phyloP scores from a whole-genome alignment of 1,140 invertebrate genomes.

The Drosophila yakuba region DNA sequence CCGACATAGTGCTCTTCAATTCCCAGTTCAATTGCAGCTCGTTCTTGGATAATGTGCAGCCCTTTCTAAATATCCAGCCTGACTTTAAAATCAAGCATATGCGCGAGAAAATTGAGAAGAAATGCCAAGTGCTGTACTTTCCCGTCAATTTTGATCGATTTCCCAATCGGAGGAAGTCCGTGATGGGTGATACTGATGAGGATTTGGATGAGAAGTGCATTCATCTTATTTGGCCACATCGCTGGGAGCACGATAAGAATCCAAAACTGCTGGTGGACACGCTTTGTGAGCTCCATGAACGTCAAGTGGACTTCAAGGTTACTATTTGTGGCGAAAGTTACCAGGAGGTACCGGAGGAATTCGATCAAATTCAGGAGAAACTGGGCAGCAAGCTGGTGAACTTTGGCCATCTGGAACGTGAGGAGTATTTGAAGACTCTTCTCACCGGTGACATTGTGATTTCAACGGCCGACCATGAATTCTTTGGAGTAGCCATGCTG shows the following conservation, averaged over 20 bases:
- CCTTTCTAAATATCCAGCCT: conserved; percentile 89
- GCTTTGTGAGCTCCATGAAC: conserved; percentile 86
- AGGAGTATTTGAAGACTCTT: conserved; percentile 87
- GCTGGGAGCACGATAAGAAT: conserved; percentile 93
- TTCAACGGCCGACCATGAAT: conserved; percentile 91
- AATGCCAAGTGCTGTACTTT: conserved; percentile 89
- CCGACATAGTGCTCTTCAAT: conserved; percentile 90
- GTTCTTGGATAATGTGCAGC: conserved; percentile 88
- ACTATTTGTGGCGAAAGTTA: conserved; percentile 86
- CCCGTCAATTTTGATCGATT: conserved; percentile 86
- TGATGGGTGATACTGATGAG: conserved; percentile 8
- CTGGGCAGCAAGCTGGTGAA: conserved; percentile 86
- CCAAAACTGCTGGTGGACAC: conserved; percentile 88
- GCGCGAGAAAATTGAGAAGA: conserved; percentile 86
- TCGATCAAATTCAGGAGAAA: conserved; percentile 85
- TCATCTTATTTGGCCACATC: conserved; percentile 91
- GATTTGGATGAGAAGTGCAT: conserved; percentile 77
- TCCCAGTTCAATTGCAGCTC: conserved; percentile 89
- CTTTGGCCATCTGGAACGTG: conserved; percentile 88
- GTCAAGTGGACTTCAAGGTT: conserved; percentile 86
- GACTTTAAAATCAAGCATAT: conserved; percentile 87
- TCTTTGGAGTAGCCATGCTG: conserved; percentile 91
- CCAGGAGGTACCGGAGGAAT: conserved; percentile 85
- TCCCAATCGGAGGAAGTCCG: conserved; percentile 36
- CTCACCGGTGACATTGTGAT: conserved; percentile 87